Evolutionary conservation across 2,888 invertebrate species (phyloP), one percentile per base, ranked within the genome.

Genomic region (Autographa gamma): DNA sequence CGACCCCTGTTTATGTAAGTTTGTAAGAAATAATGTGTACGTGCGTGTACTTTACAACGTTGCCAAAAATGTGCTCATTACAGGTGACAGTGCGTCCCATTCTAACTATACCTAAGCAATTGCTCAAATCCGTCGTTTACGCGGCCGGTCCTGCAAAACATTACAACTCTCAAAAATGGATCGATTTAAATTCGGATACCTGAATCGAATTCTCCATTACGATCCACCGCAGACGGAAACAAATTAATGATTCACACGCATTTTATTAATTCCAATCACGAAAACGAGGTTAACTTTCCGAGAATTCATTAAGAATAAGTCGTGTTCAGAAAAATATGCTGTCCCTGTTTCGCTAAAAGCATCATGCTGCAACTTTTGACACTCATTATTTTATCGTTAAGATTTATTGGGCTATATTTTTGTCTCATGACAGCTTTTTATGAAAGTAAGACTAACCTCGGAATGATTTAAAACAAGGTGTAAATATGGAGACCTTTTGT

Each of bases 361-460:
- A 80, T 84, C 80, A 77, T 83, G 82, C 82, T 82, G 85, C 85
- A 82, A 73, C 69, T 68, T 81, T 32, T 83, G 84, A 79, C 77
- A 77, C 89, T 91, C 89, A 90, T 93, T 93, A 92, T 91, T 88
- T 88, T 85, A 88, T 90, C 91, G 86, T 91, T 90, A 91, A 88
- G 86, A 90, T 89, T 90, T 90, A 88, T 90, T 87, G 77, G 74
- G 74, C 70, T 63, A 83, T 84, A 81, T 73, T 80, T 71, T 19
- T 34, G 66, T 43, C 2, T 31, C 16, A 48, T 31, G 38, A 66
- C 48, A 65, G 8, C 16, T 41, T 66, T 71, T 76, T 76, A 61
- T 54, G 54, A 6, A 41, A 76, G 66, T 56, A 71, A 74, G 63
- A 61, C 31, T 38, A 38, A 52, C 5, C 11, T 34, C 19, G 9